Evolutionary conservation across 2,888 invertebrate genomes (phyloP), one percentile per base, ranked within the genome.

Genomic region (Cheilosia grossa): DNA sequence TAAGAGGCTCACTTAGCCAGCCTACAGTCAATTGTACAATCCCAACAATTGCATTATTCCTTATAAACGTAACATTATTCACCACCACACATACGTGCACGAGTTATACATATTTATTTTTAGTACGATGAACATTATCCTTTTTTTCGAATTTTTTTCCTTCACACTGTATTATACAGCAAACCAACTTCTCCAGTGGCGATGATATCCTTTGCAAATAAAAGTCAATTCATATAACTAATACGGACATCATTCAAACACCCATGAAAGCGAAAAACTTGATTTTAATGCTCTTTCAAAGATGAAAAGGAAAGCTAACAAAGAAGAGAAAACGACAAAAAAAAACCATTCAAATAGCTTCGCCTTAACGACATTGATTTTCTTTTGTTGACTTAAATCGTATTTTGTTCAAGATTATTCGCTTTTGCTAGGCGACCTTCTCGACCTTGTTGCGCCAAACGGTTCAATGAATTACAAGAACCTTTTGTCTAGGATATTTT

Each of bases 371-470:
- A 81, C 63, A 81, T 75, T 42, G 66, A 82, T 77, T 66, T 77
- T 77, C 59, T 59, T 77, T 77, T 77, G 53, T 70, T 53, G 66
- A 70, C 40, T 77, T 74, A 49, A 63, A 80, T 61, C 61, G 64
- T 15, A 54, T 77, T 69, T 77, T 63, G 27, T 27, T 56, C 63
- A 24, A 49, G 74, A 74, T 56, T 63, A 56, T 19, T 42, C 13
- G 24, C 24, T 67, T 44, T 53, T 21, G 54, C 30, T 42, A 13
- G 58, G 19, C 47, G 17, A 37, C 37, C 49, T 27, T 64, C 30
- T 70, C 69, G 69, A 75, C 75, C 75, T 81, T 75, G 75, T 58
- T 75, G 30, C 24, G 19, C 69, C 69, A 54, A 75, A 81, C 58
- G 69, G 56, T 81, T 75, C 63, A 58, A 69, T 63, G 69, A 75